Evolutionary conservation across 2,888 invertebrate genomes (phyloP).

Genomic region (Platycnemis pennipes): DNA sequence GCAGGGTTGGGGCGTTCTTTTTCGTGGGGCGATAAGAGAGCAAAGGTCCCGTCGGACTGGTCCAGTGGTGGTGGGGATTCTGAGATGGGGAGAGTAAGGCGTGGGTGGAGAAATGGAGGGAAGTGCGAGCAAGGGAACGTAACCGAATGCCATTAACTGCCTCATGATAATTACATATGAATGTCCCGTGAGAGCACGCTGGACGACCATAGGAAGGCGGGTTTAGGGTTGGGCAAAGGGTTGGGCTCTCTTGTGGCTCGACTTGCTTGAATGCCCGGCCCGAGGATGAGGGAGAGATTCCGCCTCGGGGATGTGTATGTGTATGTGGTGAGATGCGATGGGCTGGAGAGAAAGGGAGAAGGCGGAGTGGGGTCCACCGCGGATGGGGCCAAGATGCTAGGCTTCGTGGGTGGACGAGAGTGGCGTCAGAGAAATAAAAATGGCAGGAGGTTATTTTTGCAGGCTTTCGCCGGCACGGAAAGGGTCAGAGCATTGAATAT

Average conservation of each 20-base stretch:
- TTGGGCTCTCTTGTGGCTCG: constrained; percentile 45
- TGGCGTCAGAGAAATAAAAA: not conserved
- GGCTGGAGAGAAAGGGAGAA: not conserved
- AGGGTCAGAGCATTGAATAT: not conserved
- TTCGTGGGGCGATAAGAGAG: not conserved
- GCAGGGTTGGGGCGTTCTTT: not conserved
- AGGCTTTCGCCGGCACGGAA: not conserved
- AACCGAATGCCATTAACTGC: constrained; percentile 69
- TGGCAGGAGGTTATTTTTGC: constrained; percentile 9
- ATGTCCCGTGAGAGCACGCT: constrained; percentile 54
- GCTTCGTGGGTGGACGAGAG: not conserved
- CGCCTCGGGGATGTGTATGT: no score
- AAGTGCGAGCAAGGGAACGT: constrained; percentile 22
- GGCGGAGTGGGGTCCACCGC: not conserved
- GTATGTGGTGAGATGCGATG: not conserved
- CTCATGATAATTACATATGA: constrained; percentile 69
- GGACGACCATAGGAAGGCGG: constrained; percentile 62
- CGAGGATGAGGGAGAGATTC: not conserved
- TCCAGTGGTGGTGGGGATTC: not conserved
- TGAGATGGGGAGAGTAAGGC: not conserved
- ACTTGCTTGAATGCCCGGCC: constrained; percentile 10
- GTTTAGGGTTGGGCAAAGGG: constrained; percentile 51
- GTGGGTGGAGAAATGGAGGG: not conserved
- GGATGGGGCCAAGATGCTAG: not conserved
- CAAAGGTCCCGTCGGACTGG: not conserved